Evolutionary conservation across 2,797 vertebrate species (phyloP).

Genomic region (Miichthys miiuy): DNA sequence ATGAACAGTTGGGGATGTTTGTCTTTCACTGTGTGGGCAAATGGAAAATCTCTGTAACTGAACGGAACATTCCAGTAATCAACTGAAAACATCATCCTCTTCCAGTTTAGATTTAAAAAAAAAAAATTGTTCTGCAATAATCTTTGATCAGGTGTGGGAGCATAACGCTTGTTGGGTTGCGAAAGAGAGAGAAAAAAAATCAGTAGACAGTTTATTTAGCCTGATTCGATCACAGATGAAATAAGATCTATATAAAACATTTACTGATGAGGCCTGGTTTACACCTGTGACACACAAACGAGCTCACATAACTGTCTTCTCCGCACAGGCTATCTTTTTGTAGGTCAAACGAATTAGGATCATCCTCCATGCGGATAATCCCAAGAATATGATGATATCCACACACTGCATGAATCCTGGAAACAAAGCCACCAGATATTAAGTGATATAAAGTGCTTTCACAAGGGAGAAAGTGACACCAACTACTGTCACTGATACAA

Average conservation of each 20-base stretch:
- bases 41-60: conserved; percentile 72
- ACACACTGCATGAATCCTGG: conserved; percentile 52
- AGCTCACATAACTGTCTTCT: conserved; percentile 52
- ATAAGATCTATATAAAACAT: conserved; percentile 41
- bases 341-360: conserved; percentile 76
- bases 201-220: conserved; percentile 4
- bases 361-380: conserved; percentile 68
- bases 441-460: conserved; percentile 55
- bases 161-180: background rate
- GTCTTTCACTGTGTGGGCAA: conserved; percentile 73
- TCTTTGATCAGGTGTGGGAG: conserved; percentile 19
- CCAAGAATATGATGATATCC: conserved; percentile 72
- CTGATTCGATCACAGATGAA: conserved; percentile 32
- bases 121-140: background rate
- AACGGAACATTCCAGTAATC: conserved; percentile 68
- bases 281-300: conserved; percentile 64
- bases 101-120: conserved; percentile 11
- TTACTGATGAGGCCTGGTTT: conserved; percentile 38
- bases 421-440: conserved; percentile 72
- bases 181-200: background rate
- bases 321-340: conserved; percentile 58
- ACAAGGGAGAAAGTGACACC: conserved; percentile 56
- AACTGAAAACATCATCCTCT: conserved; percentile 34
- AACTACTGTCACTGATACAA: conserved; percentile 35
- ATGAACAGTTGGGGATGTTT: conserved; percentile 64